These are phyloP conservation scores for Ethmia dodecea DNA, from an alignment of 2,888 invertebrate species.

Conservation along the genomic window DNA sequence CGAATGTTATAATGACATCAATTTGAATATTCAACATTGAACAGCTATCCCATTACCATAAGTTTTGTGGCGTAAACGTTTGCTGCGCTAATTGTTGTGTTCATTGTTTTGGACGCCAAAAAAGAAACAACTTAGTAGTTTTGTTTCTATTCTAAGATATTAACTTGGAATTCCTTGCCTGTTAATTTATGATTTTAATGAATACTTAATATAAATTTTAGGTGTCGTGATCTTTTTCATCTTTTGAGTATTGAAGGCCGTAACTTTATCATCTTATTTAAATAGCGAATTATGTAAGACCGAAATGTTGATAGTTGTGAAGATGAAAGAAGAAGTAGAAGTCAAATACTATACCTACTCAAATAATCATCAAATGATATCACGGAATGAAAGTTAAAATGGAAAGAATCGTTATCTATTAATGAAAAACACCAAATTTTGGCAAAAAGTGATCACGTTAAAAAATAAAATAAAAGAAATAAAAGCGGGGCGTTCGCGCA, in stretches of 20 bases:
- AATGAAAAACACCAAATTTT: constrained; percentile 40
- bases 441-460: constrained; percentile 61
- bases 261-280: constrained; percentile 10
- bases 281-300: constrained; percentile 7
- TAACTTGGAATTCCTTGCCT: too few species aligned
- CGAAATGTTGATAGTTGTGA: neutral
- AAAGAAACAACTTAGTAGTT: neutral
- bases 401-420: constrained; percentile 2
- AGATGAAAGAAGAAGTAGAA: neutral
- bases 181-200: too few species aligned
- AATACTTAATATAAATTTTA: constrained; percentile 11
- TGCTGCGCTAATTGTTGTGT: constrained; percentile 65
- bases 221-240: constrained; percentile 8
- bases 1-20: constrained; percentile 78
- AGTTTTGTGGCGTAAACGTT: constrained; percentile 69
- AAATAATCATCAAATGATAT: too few species aligned
- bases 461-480: constrained; percentile 58
- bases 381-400: neutral
- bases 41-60: constrained; percentile 73
- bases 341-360: too few species aligned
- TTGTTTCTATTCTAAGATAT: too few species aligned
- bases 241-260: constrained; percentile 3
- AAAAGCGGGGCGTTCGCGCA: constrained; percentile 68
- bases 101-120: constrained; percentile 36
- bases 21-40: constrained; percentile 77